These are phyloP conservation scores for Aphis craccivora DNA, from an alignment of 1,140 invertebrate genomes.

Conservation along the genomic window DNA sequence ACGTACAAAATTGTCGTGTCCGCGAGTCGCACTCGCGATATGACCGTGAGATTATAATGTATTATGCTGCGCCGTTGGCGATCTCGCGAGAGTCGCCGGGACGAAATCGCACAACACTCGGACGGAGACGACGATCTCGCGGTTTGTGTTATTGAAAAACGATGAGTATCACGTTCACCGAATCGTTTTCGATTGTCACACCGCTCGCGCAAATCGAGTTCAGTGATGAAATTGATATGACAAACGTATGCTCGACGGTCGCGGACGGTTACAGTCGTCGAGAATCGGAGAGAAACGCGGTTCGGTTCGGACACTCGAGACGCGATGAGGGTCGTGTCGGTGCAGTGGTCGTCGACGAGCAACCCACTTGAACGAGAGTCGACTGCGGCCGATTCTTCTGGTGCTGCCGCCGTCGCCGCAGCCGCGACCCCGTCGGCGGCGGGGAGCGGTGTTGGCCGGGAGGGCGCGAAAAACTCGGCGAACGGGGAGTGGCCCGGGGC, in stretches of 20 bases:
- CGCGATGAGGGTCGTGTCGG: slow-evolving; percentile 37
- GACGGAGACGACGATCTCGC: not conserved
- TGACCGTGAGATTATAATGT: not conserved
- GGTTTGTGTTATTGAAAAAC: not conserved
- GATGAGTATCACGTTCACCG: not conserved
- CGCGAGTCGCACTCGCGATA: not conserved
- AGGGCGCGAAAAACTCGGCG: slow-evolving; percentile 44
- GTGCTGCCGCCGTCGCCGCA: not conserved
- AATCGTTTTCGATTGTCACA: not conserved
- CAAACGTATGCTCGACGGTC: not conserved
- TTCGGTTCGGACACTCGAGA: slow-evolving; percentile 29
- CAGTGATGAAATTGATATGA: not conserved
- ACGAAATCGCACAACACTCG: not conserved
- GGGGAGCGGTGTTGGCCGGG: not conserved
- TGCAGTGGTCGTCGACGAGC: slow-evolving; percentile 10
- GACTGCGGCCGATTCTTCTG: not conserved
- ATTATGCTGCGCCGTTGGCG: not conserved
- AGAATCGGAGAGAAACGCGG: not conserved
- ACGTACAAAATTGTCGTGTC: not conserved
- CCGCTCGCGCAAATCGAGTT: not conserved
- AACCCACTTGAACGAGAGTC: slow-evolving; percentile 39
- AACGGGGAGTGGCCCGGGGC: slow-evolving; percentile 19
- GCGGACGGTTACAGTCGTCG: not conserved
- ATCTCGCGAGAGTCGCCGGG: not conserved
- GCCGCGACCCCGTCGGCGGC: not conserved